phyloP scores from a whole-genome alignment of 2,797 vertebrate genomes.

The Synaphobranchus kaupii region DNA sequence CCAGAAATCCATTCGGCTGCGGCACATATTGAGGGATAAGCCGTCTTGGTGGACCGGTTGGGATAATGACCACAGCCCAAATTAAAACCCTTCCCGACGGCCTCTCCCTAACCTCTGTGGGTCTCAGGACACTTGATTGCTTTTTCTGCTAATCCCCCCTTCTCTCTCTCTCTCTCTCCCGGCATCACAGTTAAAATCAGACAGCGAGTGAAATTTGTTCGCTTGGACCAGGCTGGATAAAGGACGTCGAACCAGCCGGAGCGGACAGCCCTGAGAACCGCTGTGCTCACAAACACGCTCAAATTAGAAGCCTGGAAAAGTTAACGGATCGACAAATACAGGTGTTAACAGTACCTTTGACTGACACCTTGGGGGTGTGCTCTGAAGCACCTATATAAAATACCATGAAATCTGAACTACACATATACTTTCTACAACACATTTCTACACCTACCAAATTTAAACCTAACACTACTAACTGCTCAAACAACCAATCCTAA shows the following conservation, averaged over 20 bases:
- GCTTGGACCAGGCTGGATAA: neutral
- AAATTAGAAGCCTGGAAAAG: neutral
- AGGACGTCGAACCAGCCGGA: neutral
- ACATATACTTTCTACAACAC: neutral
- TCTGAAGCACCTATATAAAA: neutral
- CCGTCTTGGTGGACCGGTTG: neutral
- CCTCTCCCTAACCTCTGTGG: neutral
- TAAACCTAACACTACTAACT: neutral
- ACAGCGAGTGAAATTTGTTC: neutral
- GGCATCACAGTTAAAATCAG: neutral
- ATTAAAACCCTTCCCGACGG: neutral
- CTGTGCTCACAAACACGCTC: neutral
- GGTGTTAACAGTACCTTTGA: neutral
- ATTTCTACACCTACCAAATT: neutral
- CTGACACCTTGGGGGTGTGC: neutral
- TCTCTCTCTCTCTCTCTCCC: neutral
- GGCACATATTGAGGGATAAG: conserved; percentile 7
- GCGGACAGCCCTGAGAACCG: neutral
- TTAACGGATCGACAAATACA: neutral
- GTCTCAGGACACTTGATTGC: conserved; percentile 20
- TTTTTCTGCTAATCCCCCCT: conserved; percentile 5
- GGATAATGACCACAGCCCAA: neutral
- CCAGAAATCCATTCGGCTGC: neutral
- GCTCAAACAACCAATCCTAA: neutral
- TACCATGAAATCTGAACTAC: neutral